Percentiles rank a stretch among this genome's conserved stretches.
Evolutionary conservation across 1,140 invertebrate genomes (phyloP).

Genomic region (Rhagoletis zephyria): DNA sequence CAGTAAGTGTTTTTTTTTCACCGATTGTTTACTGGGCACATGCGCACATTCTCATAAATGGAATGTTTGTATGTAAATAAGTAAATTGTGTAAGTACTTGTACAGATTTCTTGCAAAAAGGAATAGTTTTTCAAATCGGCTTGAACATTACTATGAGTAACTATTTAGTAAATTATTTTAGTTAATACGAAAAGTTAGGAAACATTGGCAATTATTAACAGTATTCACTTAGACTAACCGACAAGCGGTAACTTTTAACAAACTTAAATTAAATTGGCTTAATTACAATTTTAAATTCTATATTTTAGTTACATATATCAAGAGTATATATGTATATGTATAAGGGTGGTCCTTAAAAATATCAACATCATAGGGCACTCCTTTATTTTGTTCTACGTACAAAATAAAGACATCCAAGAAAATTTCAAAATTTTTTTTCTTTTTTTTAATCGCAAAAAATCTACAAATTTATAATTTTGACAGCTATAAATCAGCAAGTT

Average conservation of each 20-base stretch:
- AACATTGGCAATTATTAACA: slow-evolving; percentile 25
- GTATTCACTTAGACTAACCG: slow-evolving; percentile 37
- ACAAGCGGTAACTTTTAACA: not conserved
- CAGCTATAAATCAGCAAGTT: no score
- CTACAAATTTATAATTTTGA: no score
- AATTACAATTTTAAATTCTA: slow-evolving; percentile 24
- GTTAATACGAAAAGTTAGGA: not conserved
- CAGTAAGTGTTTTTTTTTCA: not conserved
- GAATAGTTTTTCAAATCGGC: not conserved
- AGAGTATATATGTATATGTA: not conserved
- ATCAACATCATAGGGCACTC: no score
- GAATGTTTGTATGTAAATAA: not conserved
- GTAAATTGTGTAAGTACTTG: slow-evolving; percentile 13
- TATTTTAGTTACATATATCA: not conserved
- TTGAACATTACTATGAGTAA: not conserved
- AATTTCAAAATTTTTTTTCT: no score
- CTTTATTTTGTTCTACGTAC: no score
- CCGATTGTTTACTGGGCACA: not conserved
- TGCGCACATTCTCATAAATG: not conserved
- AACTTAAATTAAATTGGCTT: not conserved
- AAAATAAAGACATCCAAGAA: no score
- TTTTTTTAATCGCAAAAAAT: no score
- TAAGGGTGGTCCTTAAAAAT: no score
- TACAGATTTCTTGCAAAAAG: not conserved
- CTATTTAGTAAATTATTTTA: not conserved